phyloP scores from a whole-genome alignment of 2,113 vertebrate species.

The Pavo muticus region DNA sequence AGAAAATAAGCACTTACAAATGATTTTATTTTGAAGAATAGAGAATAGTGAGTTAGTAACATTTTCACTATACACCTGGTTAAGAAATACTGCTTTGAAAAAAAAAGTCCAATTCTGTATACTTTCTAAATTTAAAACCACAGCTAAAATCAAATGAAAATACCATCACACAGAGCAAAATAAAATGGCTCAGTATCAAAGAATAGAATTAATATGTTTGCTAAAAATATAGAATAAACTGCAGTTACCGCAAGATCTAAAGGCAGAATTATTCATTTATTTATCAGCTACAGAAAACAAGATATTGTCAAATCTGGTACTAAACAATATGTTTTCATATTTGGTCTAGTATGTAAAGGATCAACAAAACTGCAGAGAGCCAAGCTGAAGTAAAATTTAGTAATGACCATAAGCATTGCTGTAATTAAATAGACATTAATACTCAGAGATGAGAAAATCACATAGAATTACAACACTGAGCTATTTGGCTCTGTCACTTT shows the following conservation, averaged over 20 bases:
- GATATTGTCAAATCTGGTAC: neutral
- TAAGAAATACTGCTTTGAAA: neutral
- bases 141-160: neutral
- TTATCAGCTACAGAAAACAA: neutral
- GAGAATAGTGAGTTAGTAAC: neutral
- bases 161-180: neutral
- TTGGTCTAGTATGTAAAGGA: neutral
- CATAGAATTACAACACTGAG: neutral
- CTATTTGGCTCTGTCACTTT: neutral
- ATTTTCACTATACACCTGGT: neutral
- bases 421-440: neutral
- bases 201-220: neutral
- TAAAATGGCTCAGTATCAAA: neutral
- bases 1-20: neutral
- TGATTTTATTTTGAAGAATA: neutral
- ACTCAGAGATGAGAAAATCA: neutral
- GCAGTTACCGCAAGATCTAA: neutral
- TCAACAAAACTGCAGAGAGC: neutral
- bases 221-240: neutral
- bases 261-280: neutral
- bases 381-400: neutral
- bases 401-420: neutral
- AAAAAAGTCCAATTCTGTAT: fast-evolving
- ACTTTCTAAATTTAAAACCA: slow-evolving; percentile 9
- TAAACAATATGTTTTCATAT: neutral